Conservation (phyloP, 2,797 vertebrate species). For the Mormyrus hasselquistii region DNA sequence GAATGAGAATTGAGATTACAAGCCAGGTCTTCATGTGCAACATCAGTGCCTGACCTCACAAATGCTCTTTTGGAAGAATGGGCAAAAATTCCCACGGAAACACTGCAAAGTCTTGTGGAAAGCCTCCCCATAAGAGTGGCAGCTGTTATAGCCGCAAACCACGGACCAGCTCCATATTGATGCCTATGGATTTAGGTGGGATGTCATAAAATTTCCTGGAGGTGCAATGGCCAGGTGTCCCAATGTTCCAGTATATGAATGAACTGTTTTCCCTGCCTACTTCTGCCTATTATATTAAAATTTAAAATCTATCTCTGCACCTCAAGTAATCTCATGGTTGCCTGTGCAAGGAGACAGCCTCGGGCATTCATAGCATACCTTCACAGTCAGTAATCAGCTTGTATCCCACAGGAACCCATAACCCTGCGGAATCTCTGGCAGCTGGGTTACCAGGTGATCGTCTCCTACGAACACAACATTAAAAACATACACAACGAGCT, state of each 20-base stretch:
- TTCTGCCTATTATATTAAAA: not conserved
- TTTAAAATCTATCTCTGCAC: not conserved
- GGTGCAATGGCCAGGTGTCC: not conserved
- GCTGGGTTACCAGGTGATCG: slow-evolving; percentile 67
- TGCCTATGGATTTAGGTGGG: not conserved
- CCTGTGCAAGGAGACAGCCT: not conserved
- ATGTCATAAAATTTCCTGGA: not conserved
- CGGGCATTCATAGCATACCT: too few relatives aligned
- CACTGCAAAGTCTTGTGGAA: not conserved
- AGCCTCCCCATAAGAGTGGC: not conserved
- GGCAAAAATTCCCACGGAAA: not conserved
- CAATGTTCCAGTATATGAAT: not conserved
- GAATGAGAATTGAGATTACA: not conserved
- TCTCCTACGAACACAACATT: slow-evolving; percentile 73
- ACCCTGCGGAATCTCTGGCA: slow-evolving; percentile 77
- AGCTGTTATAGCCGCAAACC: not conserved
- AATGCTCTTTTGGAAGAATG: not conserved
- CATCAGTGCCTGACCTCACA: not conserved
- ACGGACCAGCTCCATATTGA: not conserved
- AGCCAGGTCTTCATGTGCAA: not conserved
- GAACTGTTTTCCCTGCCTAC: not conserved
- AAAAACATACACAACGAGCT: slow-evolving; percentile 60
- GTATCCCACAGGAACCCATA: slow-evolving; percentile 61
- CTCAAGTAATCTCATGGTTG: not conserved
- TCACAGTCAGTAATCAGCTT: slow-evolving; percentile 18